These are phyloP conservation scores for Sarotherodon lohbergeri DNA, from an alignment of 2,113 vertebrate species.

Conservation along the genomic window DNA sequence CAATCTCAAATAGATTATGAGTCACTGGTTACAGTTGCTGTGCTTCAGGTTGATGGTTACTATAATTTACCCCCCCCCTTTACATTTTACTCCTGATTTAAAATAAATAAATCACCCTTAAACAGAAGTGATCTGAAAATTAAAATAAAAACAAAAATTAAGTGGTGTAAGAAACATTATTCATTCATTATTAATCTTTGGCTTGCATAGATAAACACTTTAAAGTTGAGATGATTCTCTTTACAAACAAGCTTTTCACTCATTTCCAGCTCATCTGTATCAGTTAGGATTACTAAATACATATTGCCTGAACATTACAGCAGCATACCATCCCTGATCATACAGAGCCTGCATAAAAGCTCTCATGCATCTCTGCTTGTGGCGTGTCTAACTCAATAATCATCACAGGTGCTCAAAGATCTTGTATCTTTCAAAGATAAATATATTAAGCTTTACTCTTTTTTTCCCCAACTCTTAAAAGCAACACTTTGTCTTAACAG, in stretches of 20 bases:
- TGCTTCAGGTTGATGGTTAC: background rate
- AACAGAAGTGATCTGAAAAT: background rate
- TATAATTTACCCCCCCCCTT: background rate
- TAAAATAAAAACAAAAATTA: background rate
- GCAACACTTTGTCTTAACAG: background rate
- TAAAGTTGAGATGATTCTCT: background rate
- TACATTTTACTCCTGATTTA: background rate
- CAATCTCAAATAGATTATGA: background rate
- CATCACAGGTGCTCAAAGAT: background rate
- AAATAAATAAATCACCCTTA: background rate
- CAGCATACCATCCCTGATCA: background rate
- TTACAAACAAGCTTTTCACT: background rate
- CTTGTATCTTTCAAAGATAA: background rate
- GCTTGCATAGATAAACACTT: conserved; percentile 27
- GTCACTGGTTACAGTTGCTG: background rate
- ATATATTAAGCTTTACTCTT: background rate
- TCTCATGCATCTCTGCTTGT: background rate
- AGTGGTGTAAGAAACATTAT: background rate
- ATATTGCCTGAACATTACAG: background rate
- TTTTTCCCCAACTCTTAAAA: background rate
- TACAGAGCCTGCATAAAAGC: background rate
- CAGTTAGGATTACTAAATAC: background rate
- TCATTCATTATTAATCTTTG: background rate
- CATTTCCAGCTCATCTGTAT: background rate
- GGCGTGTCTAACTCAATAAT: background rate